phyloP scores from a whole-genome alignment of 2,888 invertebrate genomes.

The Spicauda simplicius region DNA sequence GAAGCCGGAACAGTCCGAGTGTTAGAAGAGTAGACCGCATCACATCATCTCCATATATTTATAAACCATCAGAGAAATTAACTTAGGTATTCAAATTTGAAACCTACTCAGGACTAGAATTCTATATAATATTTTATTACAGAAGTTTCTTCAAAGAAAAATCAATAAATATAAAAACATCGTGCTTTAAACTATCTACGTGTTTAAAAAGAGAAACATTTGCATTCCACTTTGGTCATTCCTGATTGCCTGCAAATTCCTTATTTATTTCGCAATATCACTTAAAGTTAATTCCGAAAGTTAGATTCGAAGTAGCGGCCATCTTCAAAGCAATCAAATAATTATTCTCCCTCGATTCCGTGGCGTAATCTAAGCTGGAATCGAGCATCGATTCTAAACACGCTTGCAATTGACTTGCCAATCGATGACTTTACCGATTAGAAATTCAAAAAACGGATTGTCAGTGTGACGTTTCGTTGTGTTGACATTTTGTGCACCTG shows the following conservation, averaged over 20 bases:
- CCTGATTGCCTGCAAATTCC: background rate
- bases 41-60: too few species aligned
- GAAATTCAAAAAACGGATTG: background rate
- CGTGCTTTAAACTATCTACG: too few species aligned
- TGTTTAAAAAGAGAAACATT: too few species aligned
- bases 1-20: too few species aligned
- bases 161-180: too few species aligned
- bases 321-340: conserved; percentile 17
- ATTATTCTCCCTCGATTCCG: conserved; percentile 8
- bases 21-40: too few species aligned
- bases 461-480: background rate
- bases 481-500: background rate
- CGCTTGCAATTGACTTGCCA: conserved; percentile 15
- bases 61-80: too few species aligned
- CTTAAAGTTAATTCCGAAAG: background rate
- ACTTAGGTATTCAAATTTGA: too few species aligned
- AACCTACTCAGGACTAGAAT: too few species aligned
- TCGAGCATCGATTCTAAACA: conserved; percentile 24
- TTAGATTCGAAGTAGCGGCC: background rate
- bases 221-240: background rate
- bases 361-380: conserved; percentile 25
- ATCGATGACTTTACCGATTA: conserved; percentile 3
- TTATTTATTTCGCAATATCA: background rate
- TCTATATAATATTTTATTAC: too few species aligned
- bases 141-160: too few species aligned